A percentile compares a stretch with the other conserved stretches of the same genome.
Evolutionary conservation across 37 sponge, comb jelly and placozoan genomes (phyloP).

Genomic region (Chondrilla cf. caribensis): DNA sequence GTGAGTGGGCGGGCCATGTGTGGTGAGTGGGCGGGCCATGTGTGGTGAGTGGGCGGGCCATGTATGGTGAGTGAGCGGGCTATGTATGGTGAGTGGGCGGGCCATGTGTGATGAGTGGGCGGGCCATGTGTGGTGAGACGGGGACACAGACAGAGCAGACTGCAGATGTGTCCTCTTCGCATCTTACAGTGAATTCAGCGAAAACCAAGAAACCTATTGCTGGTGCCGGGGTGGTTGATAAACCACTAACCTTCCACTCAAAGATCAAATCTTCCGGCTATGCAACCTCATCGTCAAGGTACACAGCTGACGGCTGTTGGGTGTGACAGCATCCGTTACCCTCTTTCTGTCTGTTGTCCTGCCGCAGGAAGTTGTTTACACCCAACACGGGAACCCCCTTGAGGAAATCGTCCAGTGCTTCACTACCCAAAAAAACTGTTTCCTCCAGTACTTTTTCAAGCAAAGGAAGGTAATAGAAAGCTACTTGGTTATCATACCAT

Average conservation of each 20-base stretch:
- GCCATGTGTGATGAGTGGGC: no score
- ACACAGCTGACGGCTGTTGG: background rate
- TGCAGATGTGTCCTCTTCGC: background rate
- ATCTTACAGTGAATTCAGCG: background rate
- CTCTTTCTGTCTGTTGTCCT: no score
- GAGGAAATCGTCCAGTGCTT: background rate
- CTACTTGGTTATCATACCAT: no score
- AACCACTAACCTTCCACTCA: conserved; percentile 80
- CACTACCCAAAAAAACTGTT: no score
- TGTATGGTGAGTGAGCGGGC: no score
- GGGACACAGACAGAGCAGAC: no score
- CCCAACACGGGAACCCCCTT: conserved; percentile 1
- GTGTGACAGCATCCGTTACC: no score
- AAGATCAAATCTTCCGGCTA: conserved; percentile 95
- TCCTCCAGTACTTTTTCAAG: no score
- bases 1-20: background rate
- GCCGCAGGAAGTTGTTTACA: conserved; percentile 37
- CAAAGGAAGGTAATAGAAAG: no score
- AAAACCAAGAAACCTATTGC: background rate
- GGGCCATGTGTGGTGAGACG: no score
- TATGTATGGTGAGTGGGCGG: background rate
- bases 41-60: no score
- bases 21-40: no score
- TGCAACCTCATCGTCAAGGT: conserved; percentile 32
- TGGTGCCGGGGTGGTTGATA: conserved; percentile 23